Base-by-base conservation (phyloP, 2,113 vertebrate genomes). In the Thalassoma bifasciatum region DNA sequence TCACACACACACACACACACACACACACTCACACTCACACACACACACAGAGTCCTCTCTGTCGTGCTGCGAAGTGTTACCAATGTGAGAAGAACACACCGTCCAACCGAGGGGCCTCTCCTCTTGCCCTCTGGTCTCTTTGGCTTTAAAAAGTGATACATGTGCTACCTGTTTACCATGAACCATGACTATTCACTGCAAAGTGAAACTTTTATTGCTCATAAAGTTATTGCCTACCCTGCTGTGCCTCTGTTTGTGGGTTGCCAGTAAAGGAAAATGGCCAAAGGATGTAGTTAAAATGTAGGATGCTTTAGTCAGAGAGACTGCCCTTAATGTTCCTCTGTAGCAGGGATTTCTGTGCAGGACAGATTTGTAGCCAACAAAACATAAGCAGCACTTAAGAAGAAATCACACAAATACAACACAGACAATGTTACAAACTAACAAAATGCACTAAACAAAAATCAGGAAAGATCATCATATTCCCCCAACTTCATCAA, bases 41-140 rank as follows among this genome's bases (percentile, higher is more conserved):
- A 37, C 68, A 75, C 77, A 42, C 44, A 46, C 53, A 89, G 75
- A 79, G 53, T 52, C 49, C 21, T 70, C 63, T 80, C 64, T 89
- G 82, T 89, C 76, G 52, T 10, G 37, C 54, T 36, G 58, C 53
- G 49, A 37, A 79, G 36, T 72, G 63, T 86, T 85, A 37, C 81
- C 63, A 38, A 77, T 57, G 73, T 87, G 87, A 83, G 82, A 89
- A 78, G 88, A 74, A 36, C 62, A 52, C 53, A 21, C 40, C 38
- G 72, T 23, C 59, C 10, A 11, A 21, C 42, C 0, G 17, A 65
- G 52, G 53, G 63, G 66, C 68, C 58, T 66, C 56, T 64, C 34
- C 59, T 21, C 36, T 53, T 21, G 52, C 44, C 38, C 62, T 65
- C 59, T 65, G 69, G 30, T 77, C 54, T 52, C 30, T 63, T 68